phyloP scores from a whole-genome alignment of 2,113 vertebrate species.

The Clarias magur region DNA sequence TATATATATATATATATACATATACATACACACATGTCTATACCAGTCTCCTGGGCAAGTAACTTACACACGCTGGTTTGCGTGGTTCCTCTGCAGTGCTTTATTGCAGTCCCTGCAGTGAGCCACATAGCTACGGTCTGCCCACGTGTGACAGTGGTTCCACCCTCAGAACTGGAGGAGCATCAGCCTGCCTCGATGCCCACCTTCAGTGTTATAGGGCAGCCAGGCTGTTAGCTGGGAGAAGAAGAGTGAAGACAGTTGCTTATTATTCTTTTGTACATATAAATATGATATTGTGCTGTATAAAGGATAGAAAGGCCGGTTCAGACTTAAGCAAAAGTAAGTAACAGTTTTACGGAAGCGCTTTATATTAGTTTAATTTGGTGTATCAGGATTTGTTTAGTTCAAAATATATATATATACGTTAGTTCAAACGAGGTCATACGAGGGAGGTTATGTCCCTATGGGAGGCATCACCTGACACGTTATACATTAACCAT shows the following conservation, averaged over 20 bases:
- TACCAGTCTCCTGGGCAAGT: neutral
- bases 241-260: neutral
- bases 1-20: neutral
- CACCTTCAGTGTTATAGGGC: constrained; percentile 59
- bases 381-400: neutral
- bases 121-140: constrained; percentile 48
- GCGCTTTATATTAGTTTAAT: neutral
- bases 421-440: no score
- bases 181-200: constrained; percentile 66
- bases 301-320: neutral
- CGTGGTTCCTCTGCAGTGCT: constrained; percentile 50
- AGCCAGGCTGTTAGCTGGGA: constrained; percentile 30
- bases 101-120: constrained; percentile 28
- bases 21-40: neutral
- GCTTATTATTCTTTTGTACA: neutral
- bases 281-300: neutral
- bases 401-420: neutral
- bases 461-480: neutral
- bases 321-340: neutral
- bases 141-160: constrained; percentile 28
- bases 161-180: constrained; percentile 62
- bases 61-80: constrained; percentile 67
- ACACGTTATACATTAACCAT: neutral
- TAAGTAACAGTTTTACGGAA: neutral
- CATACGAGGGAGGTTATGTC: neutral